These are phyloP conservation scores for Cephus sareptanus DNA, from an alignment of 2,888 invertebrate species.

Conservation along the genomic window DNA sequence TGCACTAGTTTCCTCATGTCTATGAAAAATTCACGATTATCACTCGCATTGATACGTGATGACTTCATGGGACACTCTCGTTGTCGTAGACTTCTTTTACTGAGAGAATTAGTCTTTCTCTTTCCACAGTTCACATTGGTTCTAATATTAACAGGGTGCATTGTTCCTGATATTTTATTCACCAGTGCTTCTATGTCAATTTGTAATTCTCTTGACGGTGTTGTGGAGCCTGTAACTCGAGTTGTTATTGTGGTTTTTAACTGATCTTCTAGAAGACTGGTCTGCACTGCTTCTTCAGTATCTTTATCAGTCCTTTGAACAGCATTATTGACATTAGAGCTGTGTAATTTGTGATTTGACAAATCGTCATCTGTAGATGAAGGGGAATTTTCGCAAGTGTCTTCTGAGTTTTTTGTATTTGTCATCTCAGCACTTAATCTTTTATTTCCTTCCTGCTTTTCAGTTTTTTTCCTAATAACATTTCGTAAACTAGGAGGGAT, in stretches of 20 bases:
- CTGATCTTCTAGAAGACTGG: neutral
- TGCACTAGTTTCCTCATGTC: conserved; percentile 58
- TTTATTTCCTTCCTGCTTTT: neutral
- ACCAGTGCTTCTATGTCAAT: neutral
- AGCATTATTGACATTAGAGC: neutral
- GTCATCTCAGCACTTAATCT: neutral
- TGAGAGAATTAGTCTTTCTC: neutral
- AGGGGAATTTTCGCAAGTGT: neutral
- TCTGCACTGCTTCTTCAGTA: neutral
- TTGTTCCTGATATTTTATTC: neutral
- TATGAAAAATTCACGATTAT: conserved; percentile 35
- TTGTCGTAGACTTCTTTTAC: neutral
- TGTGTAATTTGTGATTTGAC: neutral
- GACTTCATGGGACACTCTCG: neutral
- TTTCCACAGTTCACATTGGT: neutral
- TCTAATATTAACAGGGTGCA: neutral
- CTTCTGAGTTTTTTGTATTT: neutral
- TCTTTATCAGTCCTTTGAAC: neutral
- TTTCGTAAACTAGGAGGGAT: conserved; percentile 33
- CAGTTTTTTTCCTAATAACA: conserved; percentile 33
- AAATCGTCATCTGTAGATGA: neutral
- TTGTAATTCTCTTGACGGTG: neutral
- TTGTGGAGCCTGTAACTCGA: neutral
- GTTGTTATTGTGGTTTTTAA: neutral
- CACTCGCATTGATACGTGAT: neutral